A percentile compares a stretch with the other conserved stretches of the same genome.
These are phyloP conservation scores for Zhuqinia jingwanae DNA, from an alignment of 2,888 invertebrate genomes.

Conservation along the genomic window DNA sequence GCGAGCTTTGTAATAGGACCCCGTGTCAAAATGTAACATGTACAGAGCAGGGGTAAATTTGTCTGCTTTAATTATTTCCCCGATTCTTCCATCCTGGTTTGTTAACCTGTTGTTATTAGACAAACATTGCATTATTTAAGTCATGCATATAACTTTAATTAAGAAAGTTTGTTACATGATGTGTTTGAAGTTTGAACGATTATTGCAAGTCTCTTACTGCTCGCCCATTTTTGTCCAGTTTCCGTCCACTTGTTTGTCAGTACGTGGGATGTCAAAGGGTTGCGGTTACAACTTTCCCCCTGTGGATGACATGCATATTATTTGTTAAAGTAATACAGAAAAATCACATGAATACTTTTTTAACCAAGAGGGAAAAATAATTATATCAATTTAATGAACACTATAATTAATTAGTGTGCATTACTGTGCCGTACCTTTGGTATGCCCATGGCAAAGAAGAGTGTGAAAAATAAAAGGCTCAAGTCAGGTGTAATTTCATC, in stretches of 20 bases:
- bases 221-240: slow-evolving; percentile 85
- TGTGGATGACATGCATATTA: too few species aligned
- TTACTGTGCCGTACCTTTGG: slow-evolving; percentile 40
- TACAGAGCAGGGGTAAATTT: slow-evolving; percentile 87
- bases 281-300: slow-evolving; percentile 5
- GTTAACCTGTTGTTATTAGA: slow-evolving; percentile 78
- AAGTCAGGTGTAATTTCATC: slow-evolving; percentile 31
- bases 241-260: slow-evolving; percentile 83
- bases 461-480: slow-evolving; percentile 49
- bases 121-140: neutral
- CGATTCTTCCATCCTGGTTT: slow-evolving; percentile 86
- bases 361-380: too few species aligned
- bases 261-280: slow-evolving; percentile 88
- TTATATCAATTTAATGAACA: too few species aligned
- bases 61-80: slow-evolving; percentile 84
- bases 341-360: too few species aligned
- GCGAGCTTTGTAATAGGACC: slow-evolving; percentile 85
- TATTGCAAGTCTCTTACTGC: slow-evolving; percentile 75
- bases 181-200: neutral
- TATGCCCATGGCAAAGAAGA: slow-evolving; percentile 42
- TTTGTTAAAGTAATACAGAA: neutral
- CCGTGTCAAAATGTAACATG: slow-evolving; percentile 88
- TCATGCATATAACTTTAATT: neutral
- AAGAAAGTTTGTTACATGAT: neutral
- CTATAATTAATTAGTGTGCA: too few species aligned